Evolutionary conservation across 2,797 vertebrate species (phyloP).

Genomic region (Hybognathus amarus): DNA sequence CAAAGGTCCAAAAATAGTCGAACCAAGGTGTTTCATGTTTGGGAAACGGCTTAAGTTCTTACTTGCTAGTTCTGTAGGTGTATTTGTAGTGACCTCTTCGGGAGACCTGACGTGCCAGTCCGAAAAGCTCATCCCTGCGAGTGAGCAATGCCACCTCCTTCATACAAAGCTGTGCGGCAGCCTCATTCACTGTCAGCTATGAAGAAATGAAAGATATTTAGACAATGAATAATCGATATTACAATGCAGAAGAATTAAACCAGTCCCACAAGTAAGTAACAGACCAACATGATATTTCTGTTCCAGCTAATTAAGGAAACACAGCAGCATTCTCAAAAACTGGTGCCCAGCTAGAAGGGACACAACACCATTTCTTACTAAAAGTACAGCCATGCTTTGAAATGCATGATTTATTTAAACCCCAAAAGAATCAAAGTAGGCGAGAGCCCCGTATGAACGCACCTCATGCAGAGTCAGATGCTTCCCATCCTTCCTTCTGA

Average conservation of each 20-base stretch:
- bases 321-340: not conserved
- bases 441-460: constrained; percentile 21
- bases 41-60: constrained; percentile 64
- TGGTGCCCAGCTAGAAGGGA: not conserved
- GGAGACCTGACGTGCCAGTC: constrained; percentile 93
- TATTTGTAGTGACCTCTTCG: constrained; percentile 99
- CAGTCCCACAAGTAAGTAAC: not conserved
- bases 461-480: constrained; percentile 98
- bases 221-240: not conserved
- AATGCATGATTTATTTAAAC: not conserved
- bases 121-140: constrained; percentile 94
- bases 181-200: constrained; percentile 97
- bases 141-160: constrained; percentile 92
- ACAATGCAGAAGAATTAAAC: not conserved
- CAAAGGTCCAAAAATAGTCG: not conserved
- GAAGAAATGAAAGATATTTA: constrained; percentile 37
- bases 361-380: not conserved
- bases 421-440: not conserved
- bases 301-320: not conserved
- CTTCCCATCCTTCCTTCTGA: constrained; percentile 95
- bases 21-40: not conserved
- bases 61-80: constrained; percentile 98
- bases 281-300: not conserved
- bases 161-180: constrained; percentile 95
- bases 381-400: not conserved